Evolutionary conservation across 2,113 vertebrate species (phyloP).

Genomic region (Polypterus senegalus): DNA sequence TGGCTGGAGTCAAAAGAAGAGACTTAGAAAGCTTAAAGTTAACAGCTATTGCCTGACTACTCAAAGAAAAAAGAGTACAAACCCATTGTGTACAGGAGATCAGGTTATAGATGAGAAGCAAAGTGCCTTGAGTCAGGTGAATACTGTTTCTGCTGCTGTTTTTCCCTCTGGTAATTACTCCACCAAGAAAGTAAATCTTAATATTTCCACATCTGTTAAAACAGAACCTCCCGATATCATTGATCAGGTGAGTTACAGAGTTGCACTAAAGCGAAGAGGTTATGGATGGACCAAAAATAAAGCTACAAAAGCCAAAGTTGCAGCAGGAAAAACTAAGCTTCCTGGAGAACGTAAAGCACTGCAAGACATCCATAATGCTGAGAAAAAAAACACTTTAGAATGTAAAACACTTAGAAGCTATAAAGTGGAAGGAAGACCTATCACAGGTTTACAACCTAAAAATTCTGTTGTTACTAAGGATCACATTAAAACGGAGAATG

Average conservation of each 20-base stretch:
- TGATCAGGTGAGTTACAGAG: slow-evolving; percentile 10
- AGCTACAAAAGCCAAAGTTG: slow-evolving; percentile 41
- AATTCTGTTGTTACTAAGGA: slow-evolving; percentile 17
- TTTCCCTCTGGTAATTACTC: no score
- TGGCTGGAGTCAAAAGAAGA: slow-evolving; percentile 61
- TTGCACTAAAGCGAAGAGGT: slow-evolving; percentile 24
- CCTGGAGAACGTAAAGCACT: slow-evolving; percentile 14
- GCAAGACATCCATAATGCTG: not conserved
- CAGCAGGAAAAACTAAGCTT: slow-evolving; percentile 27
- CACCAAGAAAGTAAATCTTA: no score
- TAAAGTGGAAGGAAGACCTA: not conserved
- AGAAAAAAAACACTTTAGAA: slow-evolving; percentile 9
- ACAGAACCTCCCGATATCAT: slow-evolving; percentile 20
- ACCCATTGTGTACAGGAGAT: no score
- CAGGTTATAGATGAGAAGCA: no score
- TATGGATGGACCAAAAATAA: slow-evolving; percentile 27
- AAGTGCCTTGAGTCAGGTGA: no score
- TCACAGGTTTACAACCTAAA: slow-evolving; percentile 15
- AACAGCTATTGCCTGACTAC: slow-evolving; percentile 56
- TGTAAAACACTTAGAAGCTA: slow-evolving; percentile 18
- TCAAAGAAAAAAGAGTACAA: slow-evolving; percentile 39
- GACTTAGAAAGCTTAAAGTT: slow-evolving; percentile 56
- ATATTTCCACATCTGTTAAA: slow-evolving; percentile 27
- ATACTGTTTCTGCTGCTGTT: no score
- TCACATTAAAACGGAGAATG: slow-evolving; percentile 4